These are phyloP conservation scores for Halichondria panicea DNA, from an alignment of 37 sponge, comb jelly and placozoan species.

Conservation along the genomic window DNA sequence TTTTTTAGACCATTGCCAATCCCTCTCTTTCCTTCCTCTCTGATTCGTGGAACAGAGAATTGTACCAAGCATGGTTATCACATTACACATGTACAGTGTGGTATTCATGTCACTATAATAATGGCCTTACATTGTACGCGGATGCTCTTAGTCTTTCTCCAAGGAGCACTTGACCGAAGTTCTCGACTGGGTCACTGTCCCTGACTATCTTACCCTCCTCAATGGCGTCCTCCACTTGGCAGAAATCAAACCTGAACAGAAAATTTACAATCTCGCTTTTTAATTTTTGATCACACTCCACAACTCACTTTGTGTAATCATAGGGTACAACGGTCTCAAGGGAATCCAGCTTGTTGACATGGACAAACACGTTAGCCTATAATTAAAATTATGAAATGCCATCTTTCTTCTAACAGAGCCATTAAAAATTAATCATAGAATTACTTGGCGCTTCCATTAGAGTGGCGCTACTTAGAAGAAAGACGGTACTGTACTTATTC, in stretches of 20 bases:
- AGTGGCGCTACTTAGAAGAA: too few relatives aligned
- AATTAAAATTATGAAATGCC: too few relatives aligned
- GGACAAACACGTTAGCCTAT: constrained; percentile 76
- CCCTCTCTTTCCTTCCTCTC: too few relatives aligned
- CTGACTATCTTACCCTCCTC: too few relatives aligned
- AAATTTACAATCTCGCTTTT: too few relatives aligned
- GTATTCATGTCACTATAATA: not conserved
- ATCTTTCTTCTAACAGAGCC: too few relatives aligned
- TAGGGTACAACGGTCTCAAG: constrained; percentile 88
- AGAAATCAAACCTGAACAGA: constrained; percentile 99
- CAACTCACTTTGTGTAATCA: constrained; percentile 93
- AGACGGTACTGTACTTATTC: too few relatives aligned
- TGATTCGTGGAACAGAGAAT: too few relatives aligned
- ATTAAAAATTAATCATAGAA: too few relatives aligned
- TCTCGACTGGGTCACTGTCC: constrained; percentile 86
- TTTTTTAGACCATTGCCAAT: too few relatives aligned
- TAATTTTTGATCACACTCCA: too few relatives aligned
- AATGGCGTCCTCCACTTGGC: constrained; percentile 50
- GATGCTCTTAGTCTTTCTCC: constrained; percentile 64
- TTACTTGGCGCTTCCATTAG: too few relatives aligned
- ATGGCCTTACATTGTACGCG: constrained; percentile 37
- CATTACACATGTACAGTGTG: not conserved
- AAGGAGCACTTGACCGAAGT: constrained; percentile 91
- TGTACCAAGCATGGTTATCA: not conserved
- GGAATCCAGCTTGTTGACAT: constrained; percentile 93